These are phyloP conservation scores for Trimorus sp. DNA, from an alignment of 2,888 invertebrate species.

Conservation along the genomic window DNA sequence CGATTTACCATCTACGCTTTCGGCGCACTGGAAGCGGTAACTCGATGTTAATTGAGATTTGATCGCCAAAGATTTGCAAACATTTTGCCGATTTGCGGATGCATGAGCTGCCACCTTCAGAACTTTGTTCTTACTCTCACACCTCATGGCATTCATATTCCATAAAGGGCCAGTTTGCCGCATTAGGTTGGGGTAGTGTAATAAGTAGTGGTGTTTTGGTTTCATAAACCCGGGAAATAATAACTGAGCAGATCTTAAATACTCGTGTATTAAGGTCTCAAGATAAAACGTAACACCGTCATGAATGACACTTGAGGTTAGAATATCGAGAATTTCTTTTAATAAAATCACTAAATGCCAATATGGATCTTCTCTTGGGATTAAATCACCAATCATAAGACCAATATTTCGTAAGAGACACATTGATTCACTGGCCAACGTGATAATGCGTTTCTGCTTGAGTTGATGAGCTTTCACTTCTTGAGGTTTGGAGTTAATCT, in stretches of 20 bases:
- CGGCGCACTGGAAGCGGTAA: conserved; percentile 37
- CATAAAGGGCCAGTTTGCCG: conserved; percentile 46
- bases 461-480: conserved; percentile 16
- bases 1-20: background rate
- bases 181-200: conserved; percentile 53
- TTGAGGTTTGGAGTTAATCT: conserved; percentile 49
- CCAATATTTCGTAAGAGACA: conserved; percentile 53
- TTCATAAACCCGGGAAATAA: conserved; percentile 13
- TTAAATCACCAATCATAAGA: conserved; percentile 46
- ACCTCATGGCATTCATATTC: conserved; percentile 39
- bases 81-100: conserved; percentile 48
- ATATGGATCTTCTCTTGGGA: conserved; percentile 28
- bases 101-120: conserved; percentile 29
- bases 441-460: conserved; percentile 28
- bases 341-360: conserved; percentile 39
- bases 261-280: conserved; percentile 31
- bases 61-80: conserved; percentile 37
- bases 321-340: conserved; percentile 37
- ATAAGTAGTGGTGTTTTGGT: conserved; percentile 56
- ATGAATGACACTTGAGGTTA: conserved; percentile 30
- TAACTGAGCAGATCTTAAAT: background rate
- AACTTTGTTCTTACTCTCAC: conserved; percentile 41
- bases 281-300: conserved; percentile 30
- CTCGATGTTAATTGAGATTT: conserved; percentile 43
- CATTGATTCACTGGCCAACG: conserved; percentile 62